Conservation (phyloP, 2,113 vertebrate species). For the Gavialis gangeticus region DNA sequence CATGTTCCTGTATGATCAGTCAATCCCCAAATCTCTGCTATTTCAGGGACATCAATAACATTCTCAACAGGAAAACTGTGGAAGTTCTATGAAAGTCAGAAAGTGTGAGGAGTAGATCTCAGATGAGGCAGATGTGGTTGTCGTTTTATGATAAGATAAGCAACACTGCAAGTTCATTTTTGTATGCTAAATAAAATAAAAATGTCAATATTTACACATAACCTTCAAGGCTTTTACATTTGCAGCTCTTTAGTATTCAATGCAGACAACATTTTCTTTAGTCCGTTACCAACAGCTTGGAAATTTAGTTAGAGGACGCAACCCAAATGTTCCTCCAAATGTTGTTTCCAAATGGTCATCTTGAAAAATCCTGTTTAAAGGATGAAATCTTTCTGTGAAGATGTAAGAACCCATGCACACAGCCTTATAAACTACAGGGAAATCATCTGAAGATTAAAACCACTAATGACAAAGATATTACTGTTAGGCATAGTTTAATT, state of each 20-base stretch:
- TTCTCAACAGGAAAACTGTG: slow-evolving; percentile 63
- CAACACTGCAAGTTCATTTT: slow-evolving; percentile 69
- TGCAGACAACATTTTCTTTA: slow-evolving; percentile 82
- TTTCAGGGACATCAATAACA: slow-evolving; percentile 75
- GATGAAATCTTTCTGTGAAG: slow-evolving; percentile 74
- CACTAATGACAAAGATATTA: slow-evolving; percentile 74
- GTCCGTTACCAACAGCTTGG: slow-evolving; percentile 87
- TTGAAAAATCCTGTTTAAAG: slow-evolving; percentile 77
- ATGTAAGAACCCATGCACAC: slow-evolving; percentile 48
- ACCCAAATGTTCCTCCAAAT: slow-evolving; percentile 89
- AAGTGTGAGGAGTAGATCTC: slow-evolving; percentile 67
- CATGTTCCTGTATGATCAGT: slow-evolving; percentile 63
- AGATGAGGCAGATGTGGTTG: slow-evolving; percentile 59
- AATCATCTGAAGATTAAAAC: slow-evolving; percentile 72
- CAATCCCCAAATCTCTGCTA: slow-evolving; percentile 70
- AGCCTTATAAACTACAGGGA: slow-evolving; percentile 59
- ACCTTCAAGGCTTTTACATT: slow-evolving; percentile 83
- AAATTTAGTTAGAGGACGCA: slow-evolving; percentile 91
- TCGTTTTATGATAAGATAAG: slow-evolving; percentile 76
- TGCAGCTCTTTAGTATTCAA: slow-evolving; percentile 84
- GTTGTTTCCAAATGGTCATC: slow-evolving; percentile 87
- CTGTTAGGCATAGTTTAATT: slow-evolving; percentile 67
- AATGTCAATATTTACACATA: slow-evolving; percentile 87
- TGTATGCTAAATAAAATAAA: slow-evolving; percentile 83
- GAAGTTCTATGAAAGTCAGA: slow-evolving; percentile 78